phyloP scores from a whole-genome alignment of 1,140 invertebrate species.

The Arctopsyche grandis region DNA sequence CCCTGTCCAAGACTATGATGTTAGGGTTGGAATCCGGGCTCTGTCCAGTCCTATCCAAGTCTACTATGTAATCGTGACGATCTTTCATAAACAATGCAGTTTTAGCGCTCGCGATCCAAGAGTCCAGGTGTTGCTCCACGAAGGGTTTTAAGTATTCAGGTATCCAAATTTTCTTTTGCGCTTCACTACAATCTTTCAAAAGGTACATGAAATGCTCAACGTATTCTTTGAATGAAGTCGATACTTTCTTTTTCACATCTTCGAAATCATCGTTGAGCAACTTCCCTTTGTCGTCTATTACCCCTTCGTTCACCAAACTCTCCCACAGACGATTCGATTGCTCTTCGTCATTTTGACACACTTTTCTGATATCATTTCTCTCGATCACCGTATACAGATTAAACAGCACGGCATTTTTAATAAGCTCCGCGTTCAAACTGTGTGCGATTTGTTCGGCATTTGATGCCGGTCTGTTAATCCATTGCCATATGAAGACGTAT shows the following conservation, averaged over 20 bases:
- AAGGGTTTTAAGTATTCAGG: slow-evolving; percentile 53
- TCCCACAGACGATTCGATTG: not conserved
- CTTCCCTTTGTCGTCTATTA: slow-evolving; percentile 31
- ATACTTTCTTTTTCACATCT: not conserved
- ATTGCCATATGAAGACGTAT: slow-evolving; percentile 58
- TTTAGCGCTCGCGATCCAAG: slow-evolving; percentile 56
- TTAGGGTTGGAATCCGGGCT: slow-evolving; percentile 56
- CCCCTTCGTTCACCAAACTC: not conserved
- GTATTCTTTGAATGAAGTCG: not conserved
- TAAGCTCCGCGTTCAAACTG: slow-evolving; percentile 19
- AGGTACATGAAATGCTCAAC: not conserved
- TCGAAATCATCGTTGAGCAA: not conserved
- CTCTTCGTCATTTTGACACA: not conserved
- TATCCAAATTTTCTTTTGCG: slow-evolving; percentile 45
- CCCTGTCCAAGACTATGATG: slow-evolving; percentile 57
- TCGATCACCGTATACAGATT: slow-evolving; percentile 47
- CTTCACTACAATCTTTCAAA: slow-evolving; percentile 4
- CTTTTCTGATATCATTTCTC: slow-evolving; percentile 16
- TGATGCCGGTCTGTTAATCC: slow-evolving; percentile 50
- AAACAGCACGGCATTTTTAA: slow-evolving; percentile 50
- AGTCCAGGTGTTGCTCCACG: slow-evolving; percentile 53
- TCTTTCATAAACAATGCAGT: slow-evolving; percentile 48
- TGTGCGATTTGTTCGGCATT: slow-evolving; percentile 37
- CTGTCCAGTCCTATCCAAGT: slow-evolving; percentile 54
- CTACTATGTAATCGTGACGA: slow-evolving; percentile 55